These are phyloP conservation scores for Montipora efflorescens DNA, from an alignment of 64 coral and sea anemone species.

Conservation along the genomic window DNA sequence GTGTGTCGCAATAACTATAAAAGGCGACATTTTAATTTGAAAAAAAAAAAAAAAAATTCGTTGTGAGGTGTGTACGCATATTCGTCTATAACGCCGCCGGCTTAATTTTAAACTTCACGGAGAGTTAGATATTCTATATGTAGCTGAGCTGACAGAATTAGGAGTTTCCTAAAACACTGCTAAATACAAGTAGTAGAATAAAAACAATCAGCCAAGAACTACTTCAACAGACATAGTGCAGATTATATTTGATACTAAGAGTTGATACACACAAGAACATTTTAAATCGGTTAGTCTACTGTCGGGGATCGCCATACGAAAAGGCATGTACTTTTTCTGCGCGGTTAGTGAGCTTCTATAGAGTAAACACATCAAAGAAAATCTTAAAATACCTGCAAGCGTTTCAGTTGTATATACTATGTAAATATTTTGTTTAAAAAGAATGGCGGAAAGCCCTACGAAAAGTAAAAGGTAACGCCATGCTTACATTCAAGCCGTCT, in stretches of 20 bases:
- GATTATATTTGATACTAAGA: slow-evolving; percentile 49
- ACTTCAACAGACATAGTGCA: neutral
- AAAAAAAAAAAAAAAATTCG: too few species aligned
- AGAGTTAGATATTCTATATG: neutral
- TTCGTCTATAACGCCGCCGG: too few species aligned
- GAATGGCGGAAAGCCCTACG: slow-evolving; percentile 38
- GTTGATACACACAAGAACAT: neutral
- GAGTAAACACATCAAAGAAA: slow-evolving; percentile 41
- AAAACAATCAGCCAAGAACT: neutral
- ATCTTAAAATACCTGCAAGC: slow-evolving; percentile 24
- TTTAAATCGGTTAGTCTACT: neutral
- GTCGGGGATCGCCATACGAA: neutral
- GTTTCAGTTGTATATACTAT: slow-evolving; percentile 28
- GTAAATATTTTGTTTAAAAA: slow-evolving; percentile 58
- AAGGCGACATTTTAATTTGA: too few species aligned
- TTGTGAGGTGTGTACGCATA: too few species aligned
- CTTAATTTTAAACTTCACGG: neutral
- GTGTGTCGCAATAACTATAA: neutral
- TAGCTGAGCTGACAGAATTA: neutral
- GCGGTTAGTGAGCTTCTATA: neutral
- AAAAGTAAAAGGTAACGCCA: neutral
- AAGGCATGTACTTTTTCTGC: slow-evolving; percentile 9
- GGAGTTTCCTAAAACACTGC: neutral
- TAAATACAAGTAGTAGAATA: neutral
- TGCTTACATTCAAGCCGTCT: slow-evolving; percentile 41